A percentile compares a stretch with the other conserved stretches of the same genome.
Conservation (phyloP, 2,797 vertebrate genomes). For the Sylvilagus floridanus region DNA sequence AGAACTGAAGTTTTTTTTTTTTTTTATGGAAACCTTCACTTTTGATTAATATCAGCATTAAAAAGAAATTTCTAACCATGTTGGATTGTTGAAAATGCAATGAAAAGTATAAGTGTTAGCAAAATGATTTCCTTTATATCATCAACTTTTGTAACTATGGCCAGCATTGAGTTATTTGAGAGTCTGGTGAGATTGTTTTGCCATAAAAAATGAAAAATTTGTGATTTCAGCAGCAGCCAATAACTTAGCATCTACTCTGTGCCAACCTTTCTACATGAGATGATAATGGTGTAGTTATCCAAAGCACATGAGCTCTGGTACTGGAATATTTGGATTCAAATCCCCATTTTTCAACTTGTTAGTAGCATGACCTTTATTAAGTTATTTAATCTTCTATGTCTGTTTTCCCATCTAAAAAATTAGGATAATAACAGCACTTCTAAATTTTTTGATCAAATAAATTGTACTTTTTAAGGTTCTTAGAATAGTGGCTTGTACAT, state of each 20-base stretch:
- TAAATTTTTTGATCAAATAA: not conserved
- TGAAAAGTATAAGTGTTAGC: too few species aligned
- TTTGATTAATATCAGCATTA: too few species aligned
- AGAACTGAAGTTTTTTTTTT: too few species aligned
- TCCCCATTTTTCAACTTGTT: not conserved
- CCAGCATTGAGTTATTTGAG: not conserved
- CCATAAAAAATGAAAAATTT: slow-evolving; percentile 48
- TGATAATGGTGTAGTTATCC: not conserved
- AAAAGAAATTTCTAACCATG: too few species aligned
- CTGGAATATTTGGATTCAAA: not conserved
- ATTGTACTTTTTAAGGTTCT: not conserved
- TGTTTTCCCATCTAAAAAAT: not conserved
- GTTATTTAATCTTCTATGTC: not conserved
- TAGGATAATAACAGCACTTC: not conserved
- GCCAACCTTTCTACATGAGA: not conserved
- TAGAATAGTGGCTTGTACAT: not conserved
- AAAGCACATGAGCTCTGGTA: not conserved
- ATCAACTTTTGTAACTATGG: too few species aligned
- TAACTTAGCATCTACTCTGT: not conserved
- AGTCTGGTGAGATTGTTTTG: slow-evolving; percentile 22
- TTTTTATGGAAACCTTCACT: too few species aligned
- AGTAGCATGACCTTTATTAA: not conserved
- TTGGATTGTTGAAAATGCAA: too few species aligned
- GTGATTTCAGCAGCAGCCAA: not conserved
- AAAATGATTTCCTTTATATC: too few species aligned